phyloP scores from a whole-genome alignment of 1,140 invertebrate genomes.

The Galleria mellonella region DNA sequence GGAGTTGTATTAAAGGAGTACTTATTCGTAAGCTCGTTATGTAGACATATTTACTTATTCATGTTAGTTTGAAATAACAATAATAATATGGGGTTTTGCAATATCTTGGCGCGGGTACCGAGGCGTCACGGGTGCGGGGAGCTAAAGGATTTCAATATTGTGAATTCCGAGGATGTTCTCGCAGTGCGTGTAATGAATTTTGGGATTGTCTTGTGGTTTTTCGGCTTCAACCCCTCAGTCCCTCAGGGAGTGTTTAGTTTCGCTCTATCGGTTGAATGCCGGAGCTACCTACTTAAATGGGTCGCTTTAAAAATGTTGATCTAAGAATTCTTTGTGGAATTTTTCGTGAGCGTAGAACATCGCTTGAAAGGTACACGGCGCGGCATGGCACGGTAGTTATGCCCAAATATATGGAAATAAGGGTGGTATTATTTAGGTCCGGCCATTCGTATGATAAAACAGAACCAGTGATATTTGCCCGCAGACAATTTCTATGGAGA shows the following conservation, averaged over 20 bases:
- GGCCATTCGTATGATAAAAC: slow-evolving; percentile 68
- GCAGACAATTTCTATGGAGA: slow-evolving; percentile 68
- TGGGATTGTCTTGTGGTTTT: slow-evolving; percentile 67
- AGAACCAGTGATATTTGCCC: slow-evolving; percentile 59
- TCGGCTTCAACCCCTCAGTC: slow-evolving; percentile 36
- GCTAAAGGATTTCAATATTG: slow-evolving; percentile 64
- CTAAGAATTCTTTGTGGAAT: slow-evolving; percentile 19
- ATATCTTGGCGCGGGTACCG: slow-evolving; percentile 30
- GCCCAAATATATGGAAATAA: slow-evolving; percentile 59
- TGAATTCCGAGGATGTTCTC: slow-evolving; percentile 68
- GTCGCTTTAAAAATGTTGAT: slow-evolving; percentile 7
- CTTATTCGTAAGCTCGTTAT: slow-evolving; percentile 2
- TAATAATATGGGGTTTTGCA: slow-evolving; percentile 28
- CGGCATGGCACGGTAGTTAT: slow-evolving; percentile 41
- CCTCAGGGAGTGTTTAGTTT: slow-evolving; percentile 33
- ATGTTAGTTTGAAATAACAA: slow-evolving; percentile 46
- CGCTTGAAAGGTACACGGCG: slow-evolving; percentile 27
- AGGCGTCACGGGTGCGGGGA: slow-evolving; percentile 18
- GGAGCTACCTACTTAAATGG: slow-evolving; percentile 14
- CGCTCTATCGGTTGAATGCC: slow-evolving; percentile 30
- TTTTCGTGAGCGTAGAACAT: slow-evolving; percentile 34
- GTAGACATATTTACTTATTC: slow-evolving; percentile 32
- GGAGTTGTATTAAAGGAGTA: background rate
- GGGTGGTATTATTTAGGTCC: slow-evolving; percentile 62
- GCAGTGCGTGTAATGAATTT: slow-evolving; percentile 65